These are phyloP conservation scores for Apantesis nais DNA, from an alignment of 2,888 invertebrate species.

Conservation along the genomic window DNA sequence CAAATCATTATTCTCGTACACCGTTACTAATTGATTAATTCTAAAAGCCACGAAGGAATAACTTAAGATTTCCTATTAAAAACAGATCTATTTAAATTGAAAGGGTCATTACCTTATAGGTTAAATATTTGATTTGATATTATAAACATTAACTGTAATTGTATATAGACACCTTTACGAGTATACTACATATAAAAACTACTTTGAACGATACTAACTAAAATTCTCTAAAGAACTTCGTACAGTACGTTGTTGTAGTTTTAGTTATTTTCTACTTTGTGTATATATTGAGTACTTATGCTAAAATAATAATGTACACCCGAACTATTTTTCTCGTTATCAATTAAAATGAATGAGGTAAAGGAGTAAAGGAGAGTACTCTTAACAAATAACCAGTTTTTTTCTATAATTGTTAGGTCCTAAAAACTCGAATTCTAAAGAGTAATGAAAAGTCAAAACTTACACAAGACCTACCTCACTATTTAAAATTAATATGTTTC, in stretches of 20 bases:
- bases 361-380: too few species aligned
- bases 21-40: not conserved
- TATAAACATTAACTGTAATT: not conserved
- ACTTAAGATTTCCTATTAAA: not conserved
- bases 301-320: too few species aligned
- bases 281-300: too few species aligned
- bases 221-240: not conserved
- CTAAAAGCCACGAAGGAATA: not conserved
- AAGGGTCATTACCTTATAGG: constrained; percentile 2
- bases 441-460: not conserved
- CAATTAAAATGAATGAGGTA: not conserved
- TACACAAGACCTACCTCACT: too few species aligned
- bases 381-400: not conserved
- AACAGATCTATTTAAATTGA: constrained; percentile 1
- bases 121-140: not conserved
- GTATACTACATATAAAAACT: not conserved
- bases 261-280: not conserved
- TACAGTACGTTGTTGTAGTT: not conserved
- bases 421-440: not conserved
- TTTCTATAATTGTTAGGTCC: not conserved
- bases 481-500: too few species aligned
- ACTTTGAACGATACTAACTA: not conserved
- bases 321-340: too few species aligned
- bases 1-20: not conserved
- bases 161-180: not conserved